Evolutionary conservation across 92 coral and sea anemone species (phyloP).

Genomic region (Phenganax marumi): DNA sequence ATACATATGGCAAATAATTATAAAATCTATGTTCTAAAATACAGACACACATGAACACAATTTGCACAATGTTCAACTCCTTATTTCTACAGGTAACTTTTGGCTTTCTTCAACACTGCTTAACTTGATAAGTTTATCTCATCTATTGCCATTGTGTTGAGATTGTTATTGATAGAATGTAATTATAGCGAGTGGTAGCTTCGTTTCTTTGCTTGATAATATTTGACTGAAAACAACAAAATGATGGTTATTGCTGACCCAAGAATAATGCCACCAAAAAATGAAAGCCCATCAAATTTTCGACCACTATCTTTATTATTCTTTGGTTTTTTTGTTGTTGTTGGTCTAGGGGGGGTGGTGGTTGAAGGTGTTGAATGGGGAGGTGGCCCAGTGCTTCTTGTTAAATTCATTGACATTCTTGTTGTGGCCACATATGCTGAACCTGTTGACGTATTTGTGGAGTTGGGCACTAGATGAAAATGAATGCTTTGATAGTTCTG

Average conservation of each 20-base stretch:
- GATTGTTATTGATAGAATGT: constrained; percentile 35
- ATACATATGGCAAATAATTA: no score
- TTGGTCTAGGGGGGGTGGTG: background rate
- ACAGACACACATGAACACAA: no score
- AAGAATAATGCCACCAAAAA: constrained; percentile 91
- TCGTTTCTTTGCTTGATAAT: constrained; percentile 74
- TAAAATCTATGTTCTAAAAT: no score
- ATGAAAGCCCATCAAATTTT: constrained; percentile 83
- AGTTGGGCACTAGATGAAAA: no score
- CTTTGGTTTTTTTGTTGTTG: constrained; percentile 3
- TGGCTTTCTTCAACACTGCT: no score
- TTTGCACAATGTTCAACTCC: no score
- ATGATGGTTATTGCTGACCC: constrained; percentile 58
- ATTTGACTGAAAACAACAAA: constrained; percentile 59
- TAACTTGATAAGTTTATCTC: no score
- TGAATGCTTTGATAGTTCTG: no score
- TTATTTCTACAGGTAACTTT: no score
- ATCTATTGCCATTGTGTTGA: background rate
- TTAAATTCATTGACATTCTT: no score
- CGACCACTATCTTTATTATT: constrained; percentile 32
- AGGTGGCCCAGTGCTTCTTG: constrained; percentile 20
- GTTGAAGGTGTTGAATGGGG: background rate
- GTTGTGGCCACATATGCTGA: no score
- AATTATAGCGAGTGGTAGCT: constrained; percentile 80
- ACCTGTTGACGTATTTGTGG: no score